Evolutionary conservation across 2,113 vertebrate species (phyloP).

Genomic region (Ailuropoda melanoleuca): DNA sequence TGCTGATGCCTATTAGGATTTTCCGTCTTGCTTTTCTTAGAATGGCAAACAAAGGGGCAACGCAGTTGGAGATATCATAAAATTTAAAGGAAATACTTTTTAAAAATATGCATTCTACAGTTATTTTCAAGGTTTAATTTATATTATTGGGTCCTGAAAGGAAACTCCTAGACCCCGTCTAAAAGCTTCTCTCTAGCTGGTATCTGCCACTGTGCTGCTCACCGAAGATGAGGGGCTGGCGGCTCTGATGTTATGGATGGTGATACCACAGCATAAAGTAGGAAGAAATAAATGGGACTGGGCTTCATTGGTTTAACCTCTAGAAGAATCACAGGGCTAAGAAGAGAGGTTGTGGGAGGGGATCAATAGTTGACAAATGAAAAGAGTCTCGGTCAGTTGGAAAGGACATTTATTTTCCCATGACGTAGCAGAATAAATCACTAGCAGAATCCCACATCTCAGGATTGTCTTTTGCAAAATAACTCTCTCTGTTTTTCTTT

Average conservation of each 20-base stretch:
- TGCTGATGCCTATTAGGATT: background rate
- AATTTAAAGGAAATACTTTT: background rate
- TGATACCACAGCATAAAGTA: slow-evolving; percentile 68
- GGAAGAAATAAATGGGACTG: slow-evolving; percentile 75
- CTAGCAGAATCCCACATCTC: slow-evolving; percentile 63
- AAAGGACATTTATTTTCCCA: slow-evolving; percentile 74
- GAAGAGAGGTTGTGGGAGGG: slow-evolving; percentile 71
- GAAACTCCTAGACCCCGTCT: slow-evolving; percentile 7
- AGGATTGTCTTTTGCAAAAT: slow-evolving; percentile 59
- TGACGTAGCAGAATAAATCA: slow-evolving; percentile 76
- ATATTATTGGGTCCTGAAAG: background rate
- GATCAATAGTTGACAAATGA: slow-evolving; percentile 81
- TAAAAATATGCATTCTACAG: background rate
- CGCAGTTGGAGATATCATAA: background rate
- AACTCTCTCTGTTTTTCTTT: slow-evolving; percentile 11
- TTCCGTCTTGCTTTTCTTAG: background rate
- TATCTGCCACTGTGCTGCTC: slow-evolving; percentile 40
- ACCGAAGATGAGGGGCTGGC: slow-evolving; percentile 63
- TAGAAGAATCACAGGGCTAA: slow-evolving; percentile 72
- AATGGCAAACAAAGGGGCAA: background rate
- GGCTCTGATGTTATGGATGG: slow-evolving; percentile 70
- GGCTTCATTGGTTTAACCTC: slow-evolving; percentile 77
- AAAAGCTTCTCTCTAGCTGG: slow-evolving; percentile 5
- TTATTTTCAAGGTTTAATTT: slow-evolving; percentile 44
- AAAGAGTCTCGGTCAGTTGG: slow-evolving; percentile 72